Percentiles rank a stretch among this genome's conserved stretches.
Conservation (phyloP, 1,140 invertebrate genomes). For the Caenorhabditis remanei region DNA sequence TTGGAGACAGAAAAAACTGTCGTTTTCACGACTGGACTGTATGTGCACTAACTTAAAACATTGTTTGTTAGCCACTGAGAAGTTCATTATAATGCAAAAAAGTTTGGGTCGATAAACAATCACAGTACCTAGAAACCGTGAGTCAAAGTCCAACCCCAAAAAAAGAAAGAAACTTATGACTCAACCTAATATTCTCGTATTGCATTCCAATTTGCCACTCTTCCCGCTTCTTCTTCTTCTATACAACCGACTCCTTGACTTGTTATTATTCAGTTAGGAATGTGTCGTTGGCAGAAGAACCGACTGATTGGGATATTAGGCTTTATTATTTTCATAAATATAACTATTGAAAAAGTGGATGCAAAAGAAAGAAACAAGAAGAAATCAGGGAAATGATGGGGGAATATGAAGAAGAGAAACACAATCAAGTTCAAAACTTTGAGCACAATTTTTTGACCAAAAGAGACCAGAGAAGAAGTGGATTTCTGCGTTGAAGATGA, state of each 20-base stretch:
- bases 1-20: no score
- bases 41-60: no score
- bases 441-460: constrained; percentile 39
- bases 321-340: background rate
- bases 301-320: background rate
- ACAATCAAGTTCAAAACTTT: background rate
- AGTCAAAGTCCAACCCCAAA: no score
- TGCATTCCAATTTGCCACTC: background rate
- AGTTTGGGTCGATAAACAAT: no score
- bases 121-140: no score
- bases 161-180: no score
- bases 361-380: background rate
- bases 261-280: constrained; percentile 37
- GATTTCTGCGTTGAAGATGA: constrained; percentile 57
- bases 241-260: constrained; percentile 9
- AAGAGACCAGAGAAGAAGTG: constrained; percentile 51
- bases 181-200: constrained; percentile 45
- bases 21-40: no score
- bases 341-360: background rate
- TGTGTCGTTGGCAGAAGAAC: background rate
- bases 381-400: background rate
- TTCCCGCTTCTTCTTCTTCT: constrained; percentile 16
- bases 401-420: background rate
- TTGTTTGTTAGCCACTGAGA: no score
- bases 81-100: no score